Percentiles rank a stretch among this genome's conserved stretches.
These are phyloP conservation scores for Enteromius fasciolatus DNA, from an alignment of 2,797 vertebrate genomes.

Conservation along the genomic window DNA sequence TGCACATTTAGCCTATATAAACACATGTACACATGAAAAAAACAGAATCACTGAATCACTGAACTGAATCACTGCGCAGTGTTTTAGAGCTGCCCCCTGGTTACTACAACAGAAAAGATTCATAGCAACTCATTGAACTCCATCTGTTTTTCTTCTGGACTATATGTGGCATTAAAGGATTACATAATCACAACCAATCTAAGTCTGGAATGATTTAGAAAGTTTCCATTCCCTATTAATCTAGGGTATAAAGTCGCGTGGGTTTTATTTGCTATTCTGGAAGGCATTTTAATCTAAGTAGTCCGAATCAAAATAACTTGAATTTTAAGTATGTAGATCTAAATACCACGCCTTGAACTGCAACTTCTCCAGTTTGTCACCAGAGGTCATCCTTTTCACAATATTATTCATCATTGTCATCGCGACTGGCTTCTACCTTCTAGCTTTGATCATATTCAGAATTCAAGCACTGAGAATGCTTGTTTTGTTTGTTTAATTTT, in stretches of 20 bases:
- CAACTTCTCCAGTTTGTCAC: slow-evolving; percentile 9
- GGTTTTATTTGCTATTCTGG: slow-evolving; percentile 2
- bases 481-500: background rate
- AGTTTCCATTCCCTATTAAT: slow-evolving; percentile 11
- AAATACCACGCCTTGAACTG: background rate
- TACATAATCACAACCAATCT: background rate
- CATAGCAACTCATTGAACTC: background rate
- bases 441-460: background rate
- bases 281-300: background rate
- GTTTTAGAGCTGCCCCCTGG: background rate
- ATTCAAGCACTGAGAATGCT: background rate
- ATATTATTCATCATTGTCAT: background rate
- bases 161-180: background rate
- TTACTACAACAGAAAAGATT: slow-evolving; percentile 20
- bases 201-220: slow-evolving; percentile 1
- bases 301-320: background rate
- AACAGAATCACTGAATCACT: background rate
- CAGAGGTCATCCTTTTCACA: slow-evolving; percentile 9
- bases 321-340: background rate
- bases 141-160: slow-evolving; percentile 3
- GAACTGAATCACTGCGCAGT: background rate
- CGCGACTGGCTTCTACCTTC: too few species aligned
- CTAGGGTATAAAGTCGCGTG: background rate
- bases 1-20: background rate
- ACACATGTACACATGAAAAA: background rate